Base-by-base conservation (phyloP, 2,888 invertebrate genomes). In the Clivina fossor region DNA sequence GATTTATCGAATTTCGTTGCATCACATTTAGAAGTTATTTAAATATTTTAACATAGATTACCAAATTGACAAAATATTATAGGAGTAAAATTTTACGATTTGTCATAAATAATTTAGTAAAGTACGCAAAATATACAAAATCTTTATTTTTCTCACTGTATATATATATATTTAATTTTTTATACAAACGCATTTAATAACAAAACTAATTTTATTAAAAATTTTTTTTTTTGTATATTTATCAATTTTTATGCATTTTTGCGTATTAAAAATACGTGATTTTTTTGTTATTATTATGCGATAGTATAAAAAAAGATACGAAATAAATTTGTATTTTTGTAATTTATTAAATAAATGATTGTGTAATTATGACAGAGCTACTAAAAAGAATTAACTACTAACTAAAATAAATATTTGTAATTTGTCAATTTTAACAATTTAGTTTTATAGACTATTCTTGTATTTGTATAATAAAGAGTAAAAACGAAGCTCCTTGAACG, bases 1-100 rank as follows among this genome's bases (percentile, higher is more conserved):
- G 53, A 53, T 44, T 33, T 43, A 44, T 53, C 26, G 26, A 53
- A 53, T 26, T 53, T 53, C 44, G 53, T 53, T 53, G 35, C 53
- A 53, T 53, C 53, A 53, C 53, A 53, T 33, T 33, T 20, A 53
- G 30, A 33, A 35, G 33, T 53, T 41, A 20, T 53, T 44, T 53
- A 44, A 44, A 35, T 35, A 53, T 44, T 53, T 43, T 53, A 30
- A 51, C 49, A 37, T 37, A 33, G 15, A 28, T 28, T 44, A 53
- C 53, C 53, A 53, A 53, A 53, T 24, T 43, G 20, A 35, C 18
- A 35, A 35, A 44, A 35, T 26, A 43, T 44, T 26, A 41, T 24
- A 41, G 2, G 13, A 41, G 18, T 40, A 40, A 13, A 40, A 41
- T 22, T 32, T 18, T 53, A 53, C 18, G 24, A 41, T 53, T 35